Evolutionary conservation across 2,113 vertebrate species (phyloP).

Genomic region (Puffinus mauretanicus): DNA sequence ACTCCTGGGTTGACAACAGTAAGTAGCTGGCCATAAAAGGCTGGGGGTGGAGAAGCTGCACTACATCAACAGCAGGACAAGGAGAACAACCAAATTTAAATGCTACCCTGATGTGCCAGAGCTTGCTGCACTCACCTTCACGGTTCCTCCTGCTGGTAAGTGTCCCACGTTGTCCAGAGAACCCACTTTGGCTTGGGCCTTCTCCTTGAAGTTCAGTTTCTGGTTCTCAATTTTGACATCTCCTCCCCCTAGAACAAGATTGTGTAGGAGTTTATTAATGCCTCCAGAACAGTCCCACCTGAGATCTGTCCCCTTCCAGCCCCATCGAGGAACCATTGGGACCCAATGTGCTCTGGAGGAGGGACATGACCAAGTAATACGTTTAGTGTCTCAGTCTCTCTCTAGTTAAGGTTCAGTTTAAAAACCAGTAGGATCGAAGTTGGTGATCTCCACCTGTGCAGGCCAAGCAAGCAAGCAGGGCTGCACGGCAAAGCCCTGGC

Average conservation of each 20-base stretch:
- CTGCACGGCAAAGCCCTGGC: neutral
- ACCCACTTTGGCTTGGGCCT: constrained; percentile 88
- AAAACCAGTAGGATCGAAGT: rapidly evolving
- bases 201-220: constrained; percentile 90
- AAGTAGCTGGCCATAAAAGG: rapidly evolving
- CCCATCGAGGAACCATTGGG: rapidly evolving
- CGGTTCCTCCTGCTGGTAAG: constrained; percentile 75
- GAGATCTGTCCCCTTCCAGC: neutral
- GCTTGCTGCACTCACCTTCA: constrained; percentile 76
- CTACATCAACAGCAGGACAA: neutral
- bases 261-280: neutral
- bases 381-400: neutral
- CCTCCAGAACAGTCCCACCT: neutral
- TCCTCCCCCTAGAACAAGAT: constrained; percentile 80
- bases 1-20: neutral
- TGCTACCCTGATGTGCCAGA: neutral
- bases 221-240: constrained; percentile 89
- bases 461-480: neutral
- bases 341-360: rapidly evolving
- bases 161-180: constrained; percentile 87
- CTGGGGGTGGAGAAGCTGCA: neutral
- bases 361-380: neutral
- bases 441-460: neutral
- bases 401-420: neutral
- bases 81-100: neutral